A percentile compares a stretch with the other conserved stretches of the same genome.
Conservation (phyloP, 2,797 vertebrate genomes). For the Alectoris magna region DNA sequence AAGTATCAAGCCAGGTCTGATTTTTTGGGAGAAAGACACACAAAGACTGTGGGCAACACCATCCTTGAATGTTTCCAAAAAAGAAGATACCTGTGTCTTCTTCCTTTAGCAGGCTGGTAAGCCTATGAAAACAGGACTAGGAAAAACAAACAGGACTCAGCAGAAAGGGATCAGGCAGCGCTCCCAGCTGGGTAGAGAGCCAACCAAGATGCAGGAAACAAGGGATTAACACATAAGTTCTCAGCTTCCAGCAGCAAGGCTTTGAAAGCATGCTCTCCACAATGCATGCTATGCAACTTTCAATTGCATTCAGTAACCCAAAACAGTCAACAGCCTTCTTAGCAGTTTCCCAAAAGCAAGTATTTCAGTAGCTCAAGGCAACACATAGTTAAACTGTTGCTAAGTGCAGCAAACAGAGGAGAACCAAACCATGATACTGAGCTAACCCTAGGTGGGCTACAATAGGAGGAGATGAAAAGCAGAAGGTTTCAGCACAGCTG, state of each 20-base stretch:
- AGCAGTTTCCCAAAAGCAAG: neutral
- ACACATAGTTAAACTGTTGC: neutral
- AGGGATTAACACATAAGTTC: neutral
- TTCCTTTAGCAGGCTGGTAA: neutral
- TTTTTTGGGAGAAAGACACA: neutral
- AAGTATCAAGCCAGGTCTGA: neutral
- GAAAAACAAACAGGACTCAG: neutral
- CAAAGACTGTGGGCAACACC: neutral
- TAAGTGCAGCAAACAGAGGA: neutral
- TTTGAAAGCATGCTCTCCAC: neutral
- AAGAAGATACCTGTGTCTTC: neutral
- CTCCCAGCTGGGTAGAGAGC: neutral
- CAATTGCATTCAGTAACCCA: neutral
- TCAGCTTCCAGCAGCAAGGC: neutral
- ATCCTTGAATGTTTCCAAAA: neutral
- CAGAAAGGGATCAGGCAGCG: neutral
- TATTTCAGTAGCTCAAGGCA: neutral
- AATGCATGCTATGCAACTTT: neutral
- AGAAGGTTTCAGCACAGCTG: neutral
- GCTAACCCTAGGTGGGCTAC: neutral
- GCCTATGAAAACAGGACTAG: neutral
- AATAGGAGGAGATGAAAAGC: neutral
- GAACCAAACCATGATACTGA: fast-evolving
- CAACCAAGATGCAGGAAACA: neutral
- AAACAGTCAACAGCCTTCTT: neutral